These are phyloP conservation scores for Drosophila lacteicornis DNA, from an alignment of 1,140 invertebrate genomes.

Conservation along the genomic window DNA sequence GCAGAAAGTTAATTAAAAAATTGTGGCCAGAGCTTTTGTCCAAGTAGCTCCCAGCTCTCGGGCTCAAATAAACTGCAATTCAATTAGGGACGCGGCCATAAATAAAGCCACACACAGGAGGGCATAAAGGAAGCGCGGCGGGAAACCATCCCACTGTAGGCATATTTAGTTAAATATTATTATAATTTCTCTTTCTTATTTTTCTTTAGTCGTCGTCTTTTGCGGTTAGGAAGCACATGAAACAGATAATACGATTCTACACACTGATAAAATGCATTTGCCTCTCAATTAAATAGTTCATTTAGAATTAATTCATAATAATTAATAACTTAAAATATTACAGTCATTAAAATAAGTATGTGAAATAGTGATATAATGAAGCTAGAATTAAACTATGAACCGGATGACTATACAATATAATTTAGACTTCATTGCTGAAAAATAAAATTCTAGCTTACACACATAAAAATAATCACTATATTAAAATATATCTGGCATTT, in stretches of 20 bases:
- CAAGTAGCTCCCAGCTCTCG: slow-evolving; percentile 59
- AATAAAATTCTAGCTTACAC: too few species aligned
- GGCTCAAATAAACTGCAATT: slow-evolving; percentile 79
- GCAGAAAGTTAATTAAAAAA: slow-evolving; percentile 80
- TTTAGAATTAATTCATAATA: neutral
- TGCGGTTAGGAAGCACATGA: slow-evolving; percentile 42
- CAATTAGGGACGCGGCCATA: slow-evolving; percentile 76
- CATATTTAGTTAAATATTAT: slow-evolving; percentile 81
- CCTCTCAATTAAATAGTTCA: neutral
- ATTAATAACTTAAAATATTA: neutral
- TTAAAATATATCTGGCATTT: too few species aligned
- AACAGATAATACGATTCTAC: slow-evolving; percentile 53
- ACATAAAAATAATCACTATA: too few species aligned
- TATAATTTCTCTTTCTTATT: slow-evolving; percentile 66
- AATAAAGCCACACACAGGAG: slow-evolving; percentile 58
- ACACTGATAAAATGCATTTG: slow-evolving; percentile 1
- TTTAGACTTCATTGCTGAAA: too few species aligned
- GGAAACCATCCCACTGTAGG: slow-evolving; percentile 28
- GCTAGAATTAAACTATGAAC: too few species aligned
- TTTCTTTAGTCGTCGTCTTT: slow-evolving; percentile 34
- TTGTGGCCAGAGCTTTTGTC: slow-evolving; percentile 76
- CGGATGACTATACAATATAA: too few species aligned
- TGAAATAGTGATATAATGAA: too few species aligned
- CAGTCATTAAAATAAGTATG: neutral
- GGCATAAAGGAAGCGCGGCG: slow-evolving; percentile 7